A percentile compares a stretch with the other conserved stretches of the same genome.
These are phyloP conservation scores for Candoia aspera DNA, from an alignment of 2,113 vertebrate species.

Conservation along the genomic window DNA sequence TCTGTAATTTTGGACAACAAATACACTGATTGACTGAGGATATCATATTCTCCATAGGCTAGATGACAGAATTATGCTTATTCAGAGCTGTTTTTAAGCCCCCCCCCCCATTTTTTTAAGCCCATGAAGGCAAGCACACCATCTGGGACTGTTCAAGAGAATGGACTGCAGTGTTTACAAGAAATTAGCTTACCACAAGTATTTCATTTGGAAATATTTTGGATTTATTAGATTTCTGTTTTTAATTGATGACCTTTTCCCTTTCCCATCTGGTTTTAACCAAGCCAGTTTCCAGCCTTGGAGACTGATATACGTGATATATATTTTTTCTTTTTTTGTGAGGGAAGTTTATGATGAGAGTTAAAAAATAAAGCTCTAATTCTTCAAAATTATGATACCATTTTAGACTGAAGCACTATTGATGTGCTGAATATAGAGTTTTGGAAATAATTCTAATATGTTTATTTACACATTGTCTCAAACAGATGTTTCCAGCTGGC, in stretches of 20 bases:
- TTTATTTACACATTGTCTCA: conserved; percentile 59
- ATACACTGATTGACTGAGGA: conserved; percentile 19
- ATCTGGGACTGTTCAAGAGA: conserved; percentile 70
- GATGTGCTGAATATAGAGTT: conserved; percentile 32
- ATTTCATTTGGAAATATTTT: conserved; percentile 80
- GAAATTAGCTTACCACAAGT: conserved; percentile 76
- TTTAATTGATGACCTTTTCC: conserved; percentile 75
- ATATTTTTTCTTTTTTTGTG: conserved; percentile 36
- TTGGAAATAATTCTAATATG: conserved; percentile 52
- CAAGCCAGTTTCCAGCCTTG: conserved; percentile 57
- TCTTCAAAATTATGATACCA: conserved; percentile 44
- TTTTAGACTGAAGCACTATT: conserved; percentile 45
- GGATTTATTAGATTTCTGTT: conserved; percentile 77
- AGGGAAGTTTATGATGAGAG: neutral
- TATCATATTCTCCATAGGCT: conserved; percentile 36
- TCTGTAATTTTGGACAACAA: conserved; percentile 48
- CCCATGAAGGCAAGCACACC: conserved; percentile 66
- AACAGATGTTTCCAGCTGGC: conserved; percentile 60
- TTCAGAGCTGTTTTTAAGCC: conserved; percentile 50
- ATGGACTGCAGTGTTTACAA: conserved; percentile 71
- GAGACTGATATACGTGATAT: conserved; percentile 44
- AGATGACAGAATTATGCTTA: conserved; percentile 46
- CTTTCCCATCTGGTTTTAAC: conserved; percentile 74
- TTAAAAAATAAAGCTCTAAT: conserved; percentile 21
- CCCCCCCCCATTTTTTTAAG: conserved; percentile 40